Base-by-base conservation (phyloP, 2,888 invertebrate species). In the Reticulitermes lucifugus region DNA sequence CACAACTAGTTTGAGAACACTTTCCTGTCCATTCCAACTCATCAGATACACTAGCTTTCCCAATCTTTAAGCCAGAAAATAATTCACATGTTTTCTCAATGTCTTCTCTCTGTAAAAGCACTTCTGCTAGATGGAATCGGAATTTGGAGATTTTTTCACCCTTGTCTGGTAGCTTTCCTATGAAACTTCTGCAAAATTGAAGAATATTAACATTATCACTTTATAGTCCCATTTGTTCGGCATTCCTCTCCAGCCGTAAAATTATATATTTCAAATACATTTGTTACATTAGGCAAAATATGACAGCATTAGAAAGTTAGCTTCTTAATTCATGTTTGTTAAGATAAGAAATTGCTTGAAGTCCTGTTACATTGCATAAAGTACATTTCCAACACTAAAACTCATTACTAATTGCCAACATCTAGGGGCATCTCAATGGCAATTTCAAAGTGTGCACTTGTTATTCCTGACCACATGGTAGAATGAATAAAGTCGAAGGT, bases 11-110 rank as follows among this genome's bases (percentile, higher is more conserved):
- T 29, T 73, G 7, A 22, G 79, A 29, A 59, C 25, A 65, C 22
- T 51, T 79, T 55, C 79, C 79, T 35, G 92, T 91, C 94, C 94
- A 94, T 91, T 94, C 94, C 1, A 94, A 89, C 88, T 93, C 90
- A 89, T 92, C 92, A 85, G 94, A 90, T 7, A 79, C n/a, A 43
- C 60, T 43, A 55, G 25, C 6, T 22, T 84, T 79, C 22, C 92
- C 91, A 51, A 94, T 89, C 85, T 92, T 93, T 85, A 94, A 89
- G 85, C 91, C 91, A 35, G 92, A 91, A 3, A 94, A 89, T 87
- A 93, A 89, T 86, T 89, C 89, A 86, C 93, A 93, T 22, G 93
- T 90, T 85, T 92, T 89, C 46, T 93, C 92, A 70, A 93, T 90
- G 85, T 93, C 91, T 87, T 93, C 90, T 87, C 92, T 92, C 51